Evolutionary conservation across 2,113 vertebrate genomes (phyloP).

Genomic region (Ictidomys tridecemlineatus): DNA sequence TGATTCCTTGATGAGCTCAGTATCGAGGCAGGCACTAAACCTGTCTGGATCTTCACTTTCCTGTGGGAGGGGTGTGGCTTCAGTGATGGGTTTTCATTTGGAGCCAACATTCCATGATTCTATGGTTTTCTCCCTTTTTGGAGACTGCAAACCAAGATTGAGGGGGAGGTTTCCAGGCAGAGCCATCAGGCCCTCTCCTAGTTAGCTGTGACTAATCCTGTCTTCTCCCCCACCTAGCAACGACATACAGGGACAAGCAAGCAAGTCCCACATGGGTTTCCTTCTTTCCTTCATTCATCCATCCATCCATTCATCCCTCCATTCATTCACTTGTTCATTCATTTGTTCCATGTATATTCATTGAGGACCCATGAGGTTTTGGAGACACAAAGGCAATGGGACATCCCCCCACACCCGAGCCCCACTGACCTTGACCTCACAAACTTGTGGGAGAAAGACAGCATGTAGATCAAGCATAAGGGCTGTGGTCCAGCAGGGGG

Average conservation of each 20-base stretch:
- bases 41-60: background rate
- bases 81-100: background rate
- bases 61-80: background rate
- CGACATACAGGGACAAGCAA: background rate
- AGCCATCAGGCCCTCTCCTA: background rate
- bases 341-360: constrained; percentile 7
- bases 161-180: constrained; percentile 18
- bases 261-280: background rate
- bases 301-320: background rate
- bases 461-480: background rate
- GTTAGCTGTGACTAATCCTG: constrained; percentile 38
- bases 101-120: constrained; percentile 38
- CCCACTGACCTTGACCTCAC: background rate
- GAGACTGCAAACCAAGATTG: background rate
- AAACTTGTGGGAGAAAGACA: background rate
- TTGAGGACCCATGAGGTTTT: background rate
- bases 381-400: background rate
- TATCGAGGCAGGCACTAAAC: background rate
- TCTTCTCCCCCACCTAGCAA: constrained; percentile 64
- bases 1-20: constrained; percentile 54
- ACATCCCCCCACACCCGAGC: background rate
- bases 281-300: background rate
- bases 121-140: background rate
- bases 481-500: background rate
- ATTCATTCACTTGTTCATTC: background rate